phyloP scores from a whole-genome alignment of 2,888 invertebrate genomes.

The Acanthosepion pharaonis region DNA sequence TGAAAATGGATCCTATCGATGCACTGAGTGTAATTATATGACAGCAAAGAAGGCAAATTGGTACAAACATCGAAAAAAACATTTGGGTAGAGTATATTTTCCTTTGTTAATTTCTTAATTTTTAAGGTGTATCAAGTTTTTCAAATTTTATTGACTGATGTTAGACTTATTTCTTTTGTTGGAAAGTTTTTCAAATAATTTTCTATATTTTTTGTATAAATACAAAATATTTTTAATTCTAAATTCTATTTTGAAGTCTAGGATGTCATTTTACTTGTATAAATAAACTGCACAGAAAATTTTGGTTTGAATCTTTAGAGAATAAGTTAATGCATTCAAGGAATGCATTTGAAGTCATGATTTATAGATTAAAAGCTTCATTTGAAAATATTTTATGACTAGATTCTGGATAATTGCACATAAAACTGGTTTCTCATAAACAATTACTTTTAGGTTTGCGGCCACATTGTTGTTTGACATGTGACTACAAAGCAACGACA shows the following conservation, averaged over 20 bases:
- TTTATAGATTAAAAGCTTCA: too few species aligned
- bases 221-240: too few species aligned
- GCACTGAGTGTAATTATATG: conserved; percentile 66
- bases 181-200: too few species aligned
- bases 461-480: conserved; percentile 64
- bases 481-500: conserved; percentile 67
- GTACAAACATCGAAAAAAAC: conserved; percentile 70
- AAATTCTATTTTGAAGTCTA: too few species aligned
- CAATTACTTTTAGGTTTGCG: conserved; percentile 58
- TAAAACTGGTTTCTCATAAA: neutral
- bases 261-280: too few species aligned
- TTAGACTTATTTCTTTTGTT: too few species aligned
- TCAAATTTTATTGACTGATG: too few species aligned
- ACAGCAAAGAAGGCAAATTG: conserved; percentile 68
- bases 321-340: too few species aligned
- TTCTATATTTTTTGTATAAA: too few species aligned
- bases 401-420: neutral
- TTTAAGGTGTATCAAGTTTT: neutral
- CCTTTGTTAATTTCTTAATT: neutral
- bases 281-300: too few species aligned
- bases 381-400: neutral
- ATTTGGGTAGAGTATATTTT: conserved; percentile 59
- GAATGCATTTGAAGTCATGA: too few species aligned
- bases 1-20: conserved; percentile 61
- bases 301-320: too few species aligned